Conservation (phyloP, 2,797 vertebrate species). For the Myotis vivesi region DNA sequence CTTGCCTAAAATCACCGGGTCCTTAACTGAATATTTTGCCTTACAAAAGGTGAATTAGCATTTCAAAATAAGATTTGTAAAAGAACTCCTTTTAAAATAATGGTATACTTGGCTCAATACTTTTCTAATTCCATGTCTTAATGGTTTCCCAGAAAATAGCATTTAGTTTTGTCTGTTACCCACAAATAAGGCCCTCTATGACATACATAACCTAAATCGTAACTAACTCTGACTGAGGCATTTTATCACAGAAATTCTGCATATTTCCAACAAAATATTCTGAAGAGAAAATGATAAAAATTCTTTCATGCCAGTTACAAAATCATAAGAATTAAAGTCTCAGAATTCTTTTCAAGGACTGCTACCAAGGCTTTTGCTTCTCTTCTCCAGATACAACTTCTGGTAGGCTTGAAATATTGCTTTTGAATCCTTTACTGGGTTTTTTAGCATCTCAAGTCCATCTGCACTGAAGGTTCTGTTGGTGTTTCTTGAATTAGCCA, state of each 20-base stretch:
- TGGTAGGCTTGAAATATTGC: conserved; percentile 83
- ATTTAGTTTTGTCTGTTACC: not conserved
- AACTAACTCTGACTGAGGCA: conserved; percentile 36
- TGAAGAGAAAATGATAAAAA: not conserved
- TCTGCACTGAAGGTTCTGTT: conserved; percentile 76
- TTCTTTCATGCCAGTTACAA: not conserved
- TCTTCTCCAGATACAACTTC: conserved; percentile 85
- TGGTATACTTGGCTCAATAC: conserved; percentile 61
- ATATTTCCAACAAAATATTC: conserved; percentile 62
- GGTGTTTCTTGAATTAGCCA: conserved; percentile 70
- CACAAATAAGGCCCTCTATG: conserved; percentile 26
- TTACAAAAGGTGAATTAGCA: not conserved
- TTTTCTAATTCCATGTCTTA: conserved; percentile 71
- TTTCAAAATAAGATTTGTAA: conserved; percentile 56
- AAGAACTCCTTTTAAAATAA: conserved; percentile 51
- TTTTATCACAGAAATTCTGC: conserved; percentile 38
- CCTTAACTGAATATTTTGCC: not conserved
- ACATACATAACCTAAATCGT: not conserved
- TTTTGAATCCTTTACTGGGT: conserved; percentile 80
- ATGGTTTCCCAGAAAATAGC: not conserved
- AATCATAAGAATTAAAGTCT: not conserved
- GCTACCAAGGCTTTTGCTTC: conserved; percentile 77
- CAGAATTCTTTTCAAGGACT: conserved; percentile 60
- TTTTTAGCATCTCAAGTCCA: conserved; percentile 73
- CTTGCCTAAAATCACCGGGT: conserved; percentile 51